These are phyloP conservation scores for Cantharis rufa DNA, from an alignment of 2,888 invertebrate genomes.

Conservation along the genomic window DNA sequence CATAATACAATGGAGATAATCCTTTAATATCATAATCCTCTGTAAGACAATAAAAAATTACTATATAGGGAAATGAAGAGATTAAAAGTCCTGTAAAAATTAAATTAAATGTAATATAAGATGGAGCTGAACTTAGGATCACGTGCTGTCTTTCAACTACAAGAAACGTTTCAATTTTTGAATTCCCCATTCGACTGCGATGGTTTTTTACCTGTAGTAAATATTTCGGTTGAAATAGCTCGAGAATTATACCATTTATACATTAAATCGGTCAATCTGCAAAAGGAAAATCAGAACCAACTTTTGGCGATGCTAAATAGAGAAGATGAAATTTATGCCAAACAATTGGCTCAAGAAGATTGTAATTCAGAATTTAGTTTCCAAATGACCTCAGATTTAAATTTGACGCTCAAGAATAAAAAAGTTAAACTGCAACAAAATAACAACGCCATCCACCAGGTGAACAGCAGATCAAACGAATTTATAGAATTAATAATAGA, in stretches of 20 bases:
- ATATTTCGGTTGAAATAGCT: neutral
- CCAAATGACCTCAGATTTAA: too few species aligned
- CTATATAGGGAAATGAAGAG: too few species aligned
- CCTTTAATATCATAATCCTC: too few species aligned
- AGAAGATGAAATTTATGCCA: neutral
- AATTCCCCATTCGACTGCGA: neutral
- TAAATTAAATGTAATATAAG: too few species aligned
- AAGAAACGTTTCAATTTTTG: neutral
- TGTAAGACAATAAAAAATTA: too few species aligned
- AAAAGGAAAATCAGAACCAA: neutral
- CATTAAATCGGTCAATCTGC: neutral
- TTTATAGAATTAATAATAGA: neutral
- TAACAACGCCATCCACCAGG: too few species aligned
- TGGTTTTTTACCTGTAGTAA: neutral
- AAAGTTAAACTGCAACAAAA: too few species aligned
- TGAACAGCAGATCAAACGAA: too few species aligned
- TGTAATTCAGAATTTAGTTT: neutral
- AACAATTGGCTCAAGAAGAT: neutral
- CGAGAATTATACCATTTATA: neutral
- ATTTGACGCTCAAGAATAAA: too few species aligned
- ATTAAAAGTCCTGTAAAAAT: too few species aligned
- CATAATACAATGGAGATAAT: too few species aligned
- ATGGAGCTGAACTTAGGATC: neutral
- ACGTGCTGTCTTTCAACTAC: neutral
- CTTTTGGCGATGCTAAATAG: neutral